These are phyloP conservation scores for Hippoglossus stenolepis DNA, from an alignment of 2,113 vertebrate species.

Conservation along the genomic window DNA sequence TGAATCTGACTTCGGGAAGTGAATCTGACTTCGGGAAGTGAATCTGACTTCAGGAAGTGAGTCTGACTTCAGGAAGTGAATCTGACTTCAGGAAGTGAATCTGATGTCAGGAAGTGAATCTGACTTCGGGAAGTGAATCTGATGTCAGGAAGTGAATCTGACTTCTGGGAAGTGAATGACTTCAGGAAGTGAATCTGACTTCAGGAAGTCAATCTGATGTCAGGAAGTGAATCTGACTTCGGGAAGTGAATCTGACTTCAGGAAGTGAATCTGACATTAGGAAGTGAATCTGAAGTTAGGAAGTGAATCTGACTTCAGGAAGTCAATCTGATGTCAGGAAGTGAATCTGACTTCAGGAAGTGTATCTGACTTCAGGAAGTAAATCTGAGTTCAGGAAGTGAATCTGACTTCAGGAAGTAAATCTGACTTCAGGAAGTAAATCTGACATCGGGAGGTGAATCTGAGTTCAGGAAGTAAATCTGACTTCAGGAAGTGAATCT, in stretches of 20 bases:
- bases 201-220: no score
- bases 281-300: rapidly evolving
- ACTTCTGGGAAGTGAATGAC: no score
- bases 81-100: no score
- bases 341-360: not conserved
- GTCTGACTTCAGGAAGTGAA: no score
- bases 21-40: no score
- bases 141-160: no score
- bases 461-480: rapidly evolving
- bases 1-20: no score
- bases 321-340: rapidly evolving
- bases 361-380: rapidly evolving
- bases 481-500: no score
- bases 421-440: rapidly evolving
- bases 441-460: not conserved
- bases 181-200: no score
- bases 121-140: no score
- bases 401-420: not conserved
- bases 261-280: rapidly evolving
- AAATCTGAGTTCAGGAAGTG: rapidly evolving
- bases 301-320: not conserved
- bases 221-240: no score
- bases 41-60: not conserved
- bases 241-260: not conserved
- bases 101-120: no score